Percentiles rank a stretch among this genome's conserved stretches.
phyloP scores from a whole-genome alignment of 2,113 vertebrate species.

The Formicarius rufipectus region DNA sequence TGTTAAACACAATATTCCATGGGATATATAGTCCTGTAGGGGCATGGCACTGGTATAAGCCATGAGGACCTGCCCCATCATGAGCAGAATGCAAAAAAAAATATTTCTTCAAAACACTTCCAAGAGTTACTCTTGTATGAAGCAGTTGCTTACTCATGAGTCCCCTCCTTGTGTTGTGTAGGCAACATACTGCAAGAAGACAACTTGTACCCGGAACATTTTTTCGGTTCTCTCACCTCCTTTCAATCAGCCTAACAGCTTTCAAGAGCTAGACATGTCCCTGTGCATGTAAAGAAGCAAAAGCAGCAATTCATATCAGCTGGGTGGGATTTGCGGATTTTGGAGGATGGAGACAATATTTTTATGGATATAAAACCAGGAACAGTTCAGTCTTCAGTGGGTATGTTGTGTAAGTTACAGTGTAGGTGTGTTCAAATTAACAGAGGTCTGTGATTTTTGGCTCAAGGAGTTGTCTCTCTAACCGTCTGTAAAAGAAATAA shows the following conservation, averaged over 20 bases:
- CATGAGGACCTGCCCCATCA: background rate
- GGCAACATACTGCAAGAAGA: background rate
- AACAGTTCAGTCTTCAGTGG: background rate
- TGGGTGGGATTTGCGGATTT: background rate
- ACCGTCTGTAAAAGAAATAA: background rate
- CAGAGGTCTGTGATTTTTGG: background rate
- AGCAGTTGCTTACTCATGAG: background rate
- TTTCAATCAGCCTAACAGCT: background rate
- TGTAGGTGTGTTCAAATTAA: background rate
- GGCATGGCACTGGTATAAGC: background rate
- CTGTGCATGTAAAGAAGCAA: background rate
- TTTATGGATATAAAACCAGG: fast-evolving
- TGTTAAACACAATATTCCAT: background rate
- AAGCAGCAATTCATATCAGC: background rate
- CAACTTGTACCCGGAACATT: background rate
- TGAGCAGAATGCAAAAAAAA: background rate
- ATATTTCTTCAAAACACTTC: background rate
- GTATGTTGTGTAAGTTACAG: background rate
- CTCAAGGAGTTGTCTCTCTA: background rate
- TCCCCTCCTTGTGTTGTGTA: background rate
- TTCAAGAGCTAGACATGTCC: background rate
- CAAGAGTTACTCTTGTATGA: background rate
- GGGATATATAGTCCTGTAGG: background rate
- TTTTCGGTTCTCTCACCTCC: background rate
- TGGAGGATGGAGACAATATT: background rate